A percentile compares a stretch with the other conserved stretches of the same genome.
phyloP scores from a whole-genome alignment of 2,113 vertebrate species.

The Tragelaphus strepsiceros region DNA sequence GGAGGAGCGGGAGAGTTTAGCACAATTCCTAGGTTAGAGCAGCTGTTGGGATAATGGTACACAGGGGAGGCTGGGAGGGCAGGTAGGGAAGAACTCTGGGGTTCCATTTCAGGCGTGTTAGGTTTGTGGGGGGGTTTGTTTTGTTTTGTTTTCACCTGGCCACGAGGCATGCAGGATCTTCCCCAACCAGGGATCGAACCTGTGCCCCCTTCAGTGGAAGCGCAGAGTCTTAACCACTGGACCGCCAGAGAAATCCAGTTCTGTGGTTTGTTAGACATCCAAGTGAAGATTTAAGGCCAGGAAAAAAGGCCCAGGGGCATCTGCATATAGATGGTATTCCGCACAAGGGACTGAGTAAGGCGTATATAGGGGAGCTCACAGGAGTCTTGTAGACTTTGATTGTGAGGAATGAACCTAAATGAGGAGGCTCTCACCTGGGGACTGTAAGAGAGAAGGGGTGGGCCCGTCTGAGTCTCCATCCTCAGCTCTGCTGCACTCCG shows the following conservation, averaged over 20 bases:
- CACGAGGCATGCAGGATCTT: background rate
- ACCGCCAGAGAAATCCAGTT: background rate
- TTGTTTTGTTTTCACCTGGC: background rate
- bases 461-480: background rate
- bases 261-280: background rate
- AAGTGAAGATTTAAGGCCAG: background rate
- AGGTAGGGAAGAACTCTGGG: background rate
- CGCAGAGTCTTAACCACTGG: fast-evolving
- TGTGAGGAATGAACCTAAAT: background rate
- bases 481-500: background rate
- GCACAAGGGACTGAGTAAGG: background rate
- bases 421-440: background rate
- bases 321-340: background rate
- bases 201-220: background rate
- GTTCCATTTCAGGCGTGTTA: background rate
- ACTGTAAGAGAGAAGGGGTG: background rate
- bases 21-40: background rate
- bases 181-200: background rate
- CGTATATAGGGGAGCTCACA: background rate
- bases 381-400: background rate
- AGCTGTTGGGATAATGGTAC: background rate
- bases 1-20: background rate
- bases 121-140: background rate
- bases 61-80: background rate
- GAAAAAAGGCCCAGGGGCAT: background rate